Conservation (phyloP, 2,888 invertebrate species). For the Hydriomena furcata region DNA sequence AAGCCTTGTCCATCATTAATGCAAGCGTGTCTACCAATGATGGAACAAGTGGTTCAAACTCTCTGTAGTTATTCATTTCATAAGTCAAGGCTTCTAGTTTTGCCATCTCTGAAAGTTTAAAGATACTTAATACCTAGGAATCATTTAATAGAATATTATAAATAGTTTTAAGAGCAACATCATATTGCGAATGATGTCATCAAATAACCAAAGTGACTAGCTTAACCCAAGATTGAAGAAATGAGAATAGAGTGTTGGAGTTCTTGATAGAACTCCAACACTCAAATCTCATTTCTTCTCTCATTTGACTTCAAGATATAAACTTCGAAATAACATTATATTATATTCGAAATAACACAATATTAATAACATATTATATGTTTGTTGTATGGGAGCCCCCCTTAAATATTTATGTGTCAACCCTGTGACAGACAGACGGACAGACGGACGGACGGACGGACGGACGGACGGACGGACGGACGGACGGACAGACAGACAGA, state of each 20-base stretch:
- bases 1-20: conserved; percentile 40
- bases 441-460: too few species aligned
- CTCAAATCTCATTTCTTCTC: too few species aligned
- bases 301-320: conserved; percentile 44
- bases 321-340: conserved; percentile 22
- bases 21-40: conserved; percentile 46
- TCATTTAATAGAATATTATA: background rate
- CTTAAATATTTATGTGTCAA: too few species aligned
- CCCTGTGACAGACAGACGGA: too few species aligned
- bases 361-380: too few species aligned
- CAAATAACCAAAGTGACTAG: conserved; percentile 58
- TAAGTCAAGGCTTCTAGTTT: conserved; percentile 38
- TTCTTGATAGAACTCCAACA: conserved; percentile 35
- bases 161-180: conserved; percentile 49
- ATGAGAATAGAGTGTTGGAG: conserved; percentile 40
- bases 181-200: conserved; percentile 74
- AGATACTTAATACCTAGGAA: background rate
- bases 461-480: too few species aligned
- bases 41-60: conserved; percentile 41
- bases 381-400: too few species aligned
- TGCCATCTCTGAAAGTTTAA: conserved; percentile 25
- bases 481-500: too few species aligned
- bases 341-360: too few species aligned
- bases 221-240: conserved; percentile 63
- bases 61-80: conserved; percentile 38